Base-by-base conservation (phyloP, 2,113 vertebrate species). In the Cromileptes altivelis region DNA sequence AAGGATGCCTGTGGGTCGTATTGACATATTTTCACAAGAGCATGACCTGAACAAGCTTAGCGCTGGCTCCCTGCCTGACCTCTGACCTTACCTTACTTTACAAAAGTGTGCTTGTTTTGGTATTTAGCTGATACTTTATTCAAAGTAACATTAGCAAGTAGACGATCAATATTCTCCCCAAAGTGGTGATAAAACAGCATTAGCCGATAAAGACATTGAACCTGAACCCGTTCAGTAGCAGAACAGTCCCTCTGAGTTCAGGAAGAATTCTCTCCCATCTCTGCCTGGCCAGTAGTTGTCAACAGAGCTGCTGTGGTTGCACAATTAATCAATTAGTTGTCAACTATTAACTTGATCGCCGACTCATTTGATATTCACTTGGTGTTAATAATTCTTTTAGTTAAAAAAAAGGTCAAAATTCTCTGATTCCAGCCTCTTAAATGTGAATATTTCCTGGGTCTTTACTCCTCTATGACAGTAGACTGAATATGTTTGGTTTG, bases 21-120 rank as follows among this genome's bases (percentile, higher is more conserved):
- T 85, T 84, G 82, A 78, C 63, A 58, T 85, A 84, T 88, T 87
- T 89, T 70, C 88, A 89, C 27, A 67, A 58, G 68, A 73, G 49
- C 30, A 1, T 77, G 85, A 85, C 88, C 81, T 87, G 49, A 18
- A n/a, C 56, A 55, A 65, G 76, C 50, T 71, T 71, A 84, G 37
- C 64, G 30, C 77, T 25, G 45, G 25, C 68, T 83, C 74, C 75
- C 73, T 78, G 61, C 77, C 60, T 77, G 68, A 87, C 84, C 84
- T 74, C 55, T 88, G 74, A 89, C 75, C 69, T 68, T 40, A 25
- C 42, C 40, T 19, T 19, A 50, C 60, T 73, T 68, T 27, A 65
- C 71, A 72, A 27, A 37, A 57, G 7, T 21, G n/a, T 27, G 18
- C 55, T 77, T 45, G 47, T 61, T 77, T 49, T 17, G 50, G 45